Evolutionary conservation across 2,797 vertebrate genomes (phyloP).

Genomic region (Bucorvus abyssinicus): DNA sequence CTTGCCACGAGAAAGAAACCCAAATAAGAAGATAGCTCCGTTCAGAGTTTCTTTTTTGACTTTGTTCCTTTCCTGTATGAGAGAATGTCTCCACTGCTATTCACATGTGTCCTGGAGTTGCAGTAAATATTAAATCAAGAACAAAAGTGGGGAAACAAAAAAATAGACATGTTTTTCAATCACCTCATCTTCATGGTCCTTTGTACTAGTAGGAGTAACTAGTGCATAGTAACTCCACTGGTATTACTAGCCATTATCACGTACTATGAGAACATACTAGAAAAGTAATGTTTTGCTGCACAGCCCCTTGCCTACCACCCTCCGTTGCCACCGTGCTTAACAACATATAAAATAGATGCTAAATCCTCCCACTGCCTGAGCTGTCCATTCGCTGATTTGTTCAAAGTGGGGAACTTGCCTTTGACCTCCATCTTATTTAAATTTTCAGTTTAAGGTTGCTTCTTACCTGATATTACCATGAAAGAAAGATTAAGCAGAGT

Average conservation of each 20-base stretch:
- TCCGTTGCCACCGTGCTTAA: neutral
- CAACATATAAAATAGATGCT: neutral
- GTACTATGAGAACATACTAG: neutral
- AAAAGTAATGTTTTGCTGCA: neutral
- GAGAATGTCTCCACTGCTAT: neutral
- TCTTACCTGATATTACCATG: neutral
- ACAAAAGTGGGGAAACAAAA: neutral
- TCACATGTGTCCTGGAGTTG: neutral
- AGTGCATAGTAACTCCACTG: neutral
- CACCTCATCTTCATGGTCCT: neutral
- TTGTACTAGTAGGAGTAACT: neutral
- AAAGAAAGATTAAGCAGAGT: neutral
- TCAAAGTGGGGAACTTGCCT: neutral
- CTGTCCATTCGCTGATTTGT: neutral
- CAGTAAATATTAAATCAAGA: neutral
- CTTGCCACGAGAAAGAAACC: neutral
- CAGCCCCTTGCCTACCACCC: neutral
- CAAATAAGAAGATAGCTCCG: neutral
- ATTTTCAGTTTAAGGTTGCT: neutral
- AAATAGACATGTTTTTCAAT: neutral
- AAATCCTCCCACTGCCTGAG: neutral
- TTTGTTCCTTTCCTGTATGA: neutral
- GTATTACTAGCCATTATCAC: neutral
- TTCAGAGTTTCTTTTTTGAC: neutral
- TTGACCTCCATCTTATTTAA: neutral